Conservation (phyloP, 2,113 vertebrate species). For the sheep (Ovis aries) region ARS-UI_Ramb_v3.0 NC_056069.1:57253001-57253500, state of each 20-base stretch:
- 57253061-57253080: not conserved
- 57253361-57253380: not conserved
- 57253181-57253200: not conserved
- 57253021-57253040: not conserved
- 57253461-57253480: not conserved
- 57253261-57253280: not conserved
- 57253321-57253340: not conserved
- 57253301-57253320: not conserved
- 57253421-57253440: not conserved
- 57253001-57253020: not conserved
- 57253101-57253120: not conserved
- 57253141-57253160: not conserved
- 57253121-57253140: not conserved
- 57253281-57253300: not conserved
- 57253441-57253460: not conserved
- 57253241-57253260: not conserved
- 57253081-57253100: not conserved
- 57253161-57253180: not conserved
- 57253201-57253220: not conserved
- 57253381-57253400: not conserved
- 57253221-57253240: not conserved
- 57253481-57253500: not conserved
- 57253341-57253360: not conserved
- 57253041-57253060: not conserved
- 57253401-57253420: not conserved